These are phyloP conservation scores for Sebastes schlegelii DNA, from an alignment of 2,113 vertebrate genomes.

Conservation along the genomic window DNA sequence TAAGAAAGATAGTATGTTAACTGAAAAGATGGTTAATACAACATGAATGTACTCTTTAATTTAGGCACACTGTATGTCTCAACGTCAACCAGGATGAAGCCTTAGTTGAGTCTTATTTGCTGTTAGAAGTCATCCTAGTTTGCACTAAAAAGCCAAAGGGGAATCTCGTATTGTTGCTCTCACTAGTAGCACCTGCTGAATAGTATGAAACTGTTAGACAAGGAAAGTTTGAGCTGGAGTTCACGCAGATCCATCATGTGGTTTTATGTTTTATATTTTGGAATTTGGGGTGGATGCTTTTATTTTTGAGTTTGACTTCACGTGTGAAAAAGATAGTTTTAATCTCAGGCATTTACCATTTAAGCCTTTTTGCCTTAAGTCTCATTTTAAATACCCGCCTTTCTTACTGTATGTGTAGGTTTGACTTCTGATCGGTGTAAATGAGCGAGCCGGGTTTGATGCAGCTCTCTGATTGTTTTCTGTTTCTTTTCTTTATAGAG, in stretches of 20 bases:
- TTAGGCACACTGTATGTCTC: conserved; percentile 1
- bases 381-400: conserved; percentile 13
- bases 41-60: conserved; percentile 55
- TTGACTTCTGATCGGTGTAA: conserved; percentile 29
- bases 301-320: conserved; percentile 6
- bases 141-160: conserved; percentile 62
- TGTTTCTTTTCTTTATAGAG: conserved; percentile 20
- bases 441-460: background rate
- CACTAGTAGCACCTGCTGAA: conserved; percentile 7
- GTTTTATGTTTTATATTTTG: conserved; percentile 8
- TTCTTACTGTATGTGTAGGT: background rate
- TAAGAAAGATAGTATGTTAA: background rate
- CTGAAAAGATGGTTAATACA: background rate
- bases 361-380: conserved; percentile 53
- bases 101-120: conserved; percentile 23
- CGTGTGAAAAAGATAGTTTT: background rate
- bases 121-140: conserved; percentile 38
- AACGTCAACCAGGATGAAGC: conserved; percentile 26
- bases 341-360: conserved; percentile 35
- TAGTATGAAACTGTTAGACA: conserved; percentile 37
- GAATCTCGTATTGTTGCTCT: conserved; percentile 7
- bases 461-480: conserved; percentile 26
- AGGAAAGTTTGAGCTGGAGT: conserved; percentile 15
- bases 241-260: conserved; percentile 23
- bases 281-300: conserved; percentile 13